Percentiles rank a stretch among this genome's conserved stretches.
Evolutionary conservation across 2,113 vertebrate species (phyloP).

Genomic region (Meleagris gallopavo): DNA sequence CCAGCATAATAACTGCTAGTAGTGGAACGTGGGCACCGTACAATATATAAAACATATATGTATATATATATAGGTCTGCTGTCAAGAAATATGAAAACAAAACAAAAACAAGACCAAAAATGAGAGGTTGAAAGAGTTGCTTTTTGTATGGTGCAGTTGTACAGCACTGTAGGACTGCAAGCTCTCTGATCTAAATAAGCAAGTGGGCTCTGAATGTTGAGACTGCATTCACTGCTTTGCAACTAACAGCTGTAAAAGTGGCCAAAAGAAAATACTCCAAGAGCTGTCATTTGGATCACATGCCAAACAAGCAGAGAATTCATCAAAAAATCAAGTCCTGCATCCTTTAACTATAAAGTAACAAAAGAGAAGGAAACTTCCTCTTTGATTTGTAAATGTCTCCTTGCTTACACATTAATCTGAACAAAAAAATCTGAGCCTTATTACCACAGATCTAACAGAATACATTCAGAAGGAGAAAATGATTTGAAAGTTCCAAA

Average conservation of each 20-base stretch:
- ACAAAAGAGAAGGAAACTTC: neutral
- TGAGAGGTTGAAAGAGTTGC: neutral
- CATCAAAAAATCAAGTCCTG: neutral
- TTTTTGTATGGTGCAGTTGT: neutral
- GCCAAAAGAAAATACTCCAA: neutral
- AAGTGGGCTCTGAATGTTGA: neutral
- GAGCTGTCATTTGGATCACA: neutral
- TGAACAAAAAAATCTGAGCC: rapidly evolving
- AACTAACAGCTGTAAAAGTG: too few species aligned
- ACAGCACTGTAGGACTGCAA: neutral
- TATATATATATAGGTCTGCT: neutral
- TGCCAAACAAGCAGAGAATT: neutral
- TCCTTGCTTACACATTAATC: neutral
- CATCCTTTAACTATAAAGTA: neutral
- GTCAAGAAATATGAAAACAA: too few species aligned
- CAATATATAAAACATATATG: neutral
- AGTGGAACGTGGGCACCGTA: neutral
- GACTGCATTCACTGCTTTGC: neutral
- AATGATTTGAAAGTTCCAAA: neutral
- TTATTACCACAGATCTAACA: neutral
- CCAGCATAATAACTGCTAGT: neutral
- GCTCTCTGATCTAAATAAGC: neutral
- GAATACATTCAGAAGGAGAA: neutral
- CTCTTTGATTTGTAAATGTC: neutral
- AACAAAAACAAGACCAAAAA: too few species aligned